These are phyloP conservation scores for Brachionus rubens DNA, from an alignment of 1,140 invertebrate genomes.

Conservation along the genomic window DNA sequence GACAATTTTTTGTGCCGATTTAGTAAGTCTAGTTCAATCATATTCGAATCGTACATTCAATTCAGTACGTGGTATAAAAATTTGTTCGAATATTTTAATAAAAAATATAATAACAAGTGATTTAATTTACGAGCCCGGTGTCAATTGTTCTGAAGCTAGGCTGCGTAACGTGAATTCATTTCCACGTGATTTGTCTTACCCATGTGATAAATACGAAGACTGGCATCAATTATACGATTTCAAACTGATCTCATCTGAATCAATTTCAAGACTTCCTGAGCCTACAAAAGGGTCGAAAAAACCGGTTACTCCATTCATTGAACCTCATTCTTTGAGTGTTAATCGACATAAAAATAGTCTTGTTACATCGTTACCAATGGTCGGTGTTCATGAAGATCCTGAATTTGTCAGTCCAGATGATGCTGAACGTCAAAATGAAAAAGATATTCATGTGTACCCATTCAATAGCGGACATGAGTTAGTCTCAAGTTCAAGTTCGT, in stretches of 20 bases:
- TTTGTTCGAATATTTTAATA: slow-evolving; percentile 59
- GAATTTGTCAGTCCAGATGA: slow-evolving; percentile 25
- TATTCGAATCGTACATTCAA: slow-evolving; percentile 55
- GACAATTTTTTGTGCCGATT: slow-evolving; percentile 58
- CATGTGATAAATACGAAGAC: slow-evolving; percentile 53
- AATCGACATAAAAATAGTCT: background rate
- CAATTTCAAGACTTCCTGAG: background rate
- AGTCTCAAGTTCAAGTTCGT: background rate
- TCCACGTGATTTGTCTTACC: slow-evolving; percentile 57
- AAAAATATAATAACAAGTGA: slow-evolving; percentile 60
- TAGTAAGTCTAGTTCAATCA: slow-evolving; percentile 57
- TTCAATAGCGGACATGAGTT: slow-evolving; percentile 5
- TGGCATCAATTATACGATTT: slow-evolving; percentile 60
- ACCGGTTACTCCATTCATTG: no score
- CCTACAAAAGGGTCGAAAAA: background rate
- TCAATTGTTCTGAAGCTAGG: slow-evolving; percentile 55
- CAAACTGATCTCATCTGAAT: slow-evolving; percentile 50
- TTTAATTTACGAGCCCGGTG: slow-evolving; percentile 58
- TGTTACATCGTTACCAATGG: background rate
- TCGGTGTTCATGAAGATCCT: background rate
- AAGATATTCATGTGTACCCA: slow-evolving; percentile 21
- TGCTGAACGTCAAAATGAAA: slow-evolving; percentile 15
- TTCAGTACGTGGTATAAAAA: slow-evolving; percentile 54
- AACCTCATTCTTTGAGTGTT: background rate
- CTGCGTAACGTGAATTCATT: slow-evolving; percentile 50